Conservation (phyloP, 1,140 invertebrate genomes). For the Micrasema longulum region DNA sequence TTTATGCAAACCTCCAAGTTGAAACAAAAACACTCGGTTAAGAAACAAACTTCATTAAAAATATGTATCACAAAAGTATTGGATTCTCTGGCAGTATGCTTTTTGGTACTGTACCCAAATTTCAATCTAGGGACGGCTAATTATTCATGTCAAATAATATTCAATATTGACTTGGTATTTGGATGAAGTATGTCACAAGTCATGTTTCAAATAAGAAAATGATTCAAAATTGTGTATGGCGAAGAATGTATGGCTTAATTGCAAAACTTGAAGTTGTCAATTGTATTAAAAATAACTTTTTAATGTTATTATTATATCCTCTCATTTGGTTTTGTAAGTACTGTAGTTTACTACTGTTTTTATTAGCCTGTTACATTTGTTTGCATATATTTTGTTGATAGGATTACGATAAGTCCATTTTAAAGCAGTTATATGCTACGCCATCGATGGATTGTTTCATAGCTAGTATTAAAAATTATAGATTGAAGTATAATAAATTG, state of each 20-base stretch:
- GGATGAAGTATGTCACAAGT: too few relatives aligned
- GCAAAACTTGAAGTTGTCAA: constrained; percentile 31
- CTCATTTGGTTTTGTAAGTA: constrained; percentile 21
- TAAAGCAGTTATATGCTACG: constrained; percentile 19
- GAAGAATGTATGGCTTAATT: constrained; percentile 14
- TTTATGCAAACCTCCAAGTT: too few relatives aligned
- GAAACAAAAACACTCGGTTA: too few relatives aligned
- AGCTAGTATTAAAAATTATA: constrained; percentile 27
- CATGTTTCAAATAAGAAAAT: neutral
- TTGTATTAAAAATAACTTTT: constrained; percentile 9
- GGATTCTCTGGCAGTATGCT: too few relatives aligned
- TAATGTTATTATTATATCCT: neutral
- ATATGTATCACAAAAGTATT: too few relatives aligned
- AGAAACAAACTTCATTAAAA: too few relatives aligned
- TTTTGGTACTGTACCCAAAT: too few relatives aligned
- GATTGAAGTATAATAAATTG: constrained; percentile 33
- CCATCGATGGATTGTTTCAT: constrained; percentile 20
- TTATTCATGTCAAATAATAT: too few relatives aligned
- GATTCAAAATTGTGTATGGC: neutral
- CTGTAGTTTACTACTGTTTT: constrained; percentile 29
- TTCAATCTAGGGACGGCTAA: too few relatives aligned
- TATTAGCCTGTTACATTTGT: constrained; percentile 38
- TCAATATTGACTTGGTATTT: too few relatives aligned
- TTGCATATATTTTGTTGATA: constrained; percentile 40
- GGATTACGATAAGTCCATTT: constrained; percentile 6